These are phyloP conservation scores for Netelia virgata DNA, from an alignment of 2,888 invertebrate genomes.

Conservation along the genomic window DNA sequence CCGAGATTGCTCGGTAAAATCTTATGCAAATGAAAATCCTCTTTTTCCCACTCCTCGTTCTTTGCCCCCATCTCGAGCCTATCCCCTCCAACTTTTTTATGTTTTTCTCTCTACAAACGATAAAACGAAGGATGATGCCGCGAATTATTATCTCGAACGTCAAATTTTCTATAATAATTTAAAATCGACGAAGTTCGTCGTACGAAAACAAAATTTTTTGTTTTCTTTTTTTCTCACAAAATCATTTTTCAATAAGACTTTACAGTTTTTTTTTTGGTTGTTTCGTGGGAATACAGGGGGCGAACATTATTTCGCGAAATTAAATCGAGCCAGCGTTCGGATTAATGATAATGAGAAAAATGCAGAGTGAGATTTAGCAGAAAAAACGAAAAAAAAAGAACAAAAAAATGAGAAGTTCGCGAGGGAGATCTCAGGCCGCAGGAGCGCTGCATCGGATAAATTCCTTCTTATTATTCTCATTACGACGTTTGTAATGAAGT, in stretches of 20 bases:
- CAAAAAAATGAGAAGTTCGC: background rate
- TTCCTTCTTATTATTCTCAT: constrained; percentile 84
- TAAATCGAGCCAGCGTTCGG: constrained; percentile 9
- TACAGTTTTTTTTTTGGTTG: background rate
- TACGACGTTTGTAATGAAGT: constrained; percentile 83
- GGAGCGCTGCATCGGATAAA: constrained; percentile 78
- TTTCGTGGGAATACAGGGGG: background rate
- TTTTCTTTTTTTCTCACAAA: no score
- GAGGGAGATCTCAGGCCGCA: constrained; percentile 41
- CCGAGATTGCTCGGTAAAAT: constrained; percentile 74
- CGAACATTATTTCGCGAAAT: constrained; percentile 1
- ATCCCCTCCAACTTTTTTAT: constrained; percentile 3
- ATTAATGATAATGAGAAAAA: constrained; percentile 60
- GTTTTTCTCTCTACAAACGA: constrained; percentile 50
- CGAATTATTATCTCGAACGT: no score
- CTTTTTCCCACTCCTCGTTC: constrained; percentile 54
- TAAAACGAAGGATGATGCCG: background rate
- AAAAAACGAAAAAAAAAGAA: constrained; percentile 20
- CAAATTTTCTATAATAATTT: no score
- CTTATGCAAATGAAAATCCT: constrained; percentile 80
- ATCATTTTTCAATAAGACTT: background rate
- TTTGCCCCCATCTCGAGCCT: constrained; percentile 26
- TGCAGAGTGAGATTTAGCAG: constrained; percentile 23
- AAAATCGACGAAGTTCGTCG: no score
- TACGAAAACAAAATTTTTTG: no score